Evolutionary conservation across 2,888 invertebrate species (phyloP), one percentile per base, ranked within the genome.

Genomic region (Melipona bicolor): DNA sequence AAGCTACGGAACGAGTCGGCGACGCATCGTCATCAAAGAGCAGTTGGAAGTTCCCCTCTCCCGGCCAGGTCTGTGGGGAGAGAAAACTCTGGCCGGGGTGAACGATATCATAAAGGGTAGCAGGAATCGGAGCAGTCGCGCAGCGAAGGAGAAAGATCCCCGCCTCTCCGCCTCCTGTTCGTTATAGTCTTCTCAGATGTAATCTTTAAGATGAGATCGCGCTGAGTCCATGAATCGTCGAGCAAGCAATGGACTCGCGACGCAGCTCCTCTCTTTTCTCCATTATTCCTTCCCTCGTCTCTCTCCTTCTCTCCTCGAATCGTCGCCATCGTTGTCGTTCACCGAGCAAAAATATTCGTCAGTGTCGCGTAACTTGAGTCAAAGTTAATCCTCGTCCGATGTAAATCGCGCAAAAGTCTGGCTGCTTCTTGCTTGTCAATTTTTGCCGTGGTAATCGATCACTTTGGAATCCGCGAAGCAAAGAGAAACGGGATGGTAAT

Each of bases 121-220:
- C 83, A 71, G 85, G 87, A 90, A 90, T 91, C 88, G 89, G 86
- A 89, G 84, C 81, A 87, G 88, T 87, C 87, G 81, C 83, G 83
- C 78, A 83, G 50, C 77, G 73, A 77, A 80, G 84, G 86, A 86
- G 87, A 90, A 89, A 86, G 87, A 87, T 81, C 36, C 64, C 19
- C 83, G 6, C 21, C 52, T 4, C 87, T 68, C 17, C 43, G 9
- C 0, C 11, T 9, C 43, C 43, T 62, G 84, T 87, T 91, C 85
- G 86, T 88, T 86, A 89, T 85, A 87, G 87, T 88, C 90, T 77
- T 86, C 81, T 86, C 89, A 68, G 87, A 84, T 91, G 88, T 90
- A 90, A 88, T 92, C 89, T 91, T 85, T 84, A 87, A 91, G 91
- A 90, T 92, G 90, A 92, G 87, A 91, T 92, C 91, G 87, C 81